Conservation (phyloP, 1,140 invertebrate genomes). For the Manduca sexta region DNA sequence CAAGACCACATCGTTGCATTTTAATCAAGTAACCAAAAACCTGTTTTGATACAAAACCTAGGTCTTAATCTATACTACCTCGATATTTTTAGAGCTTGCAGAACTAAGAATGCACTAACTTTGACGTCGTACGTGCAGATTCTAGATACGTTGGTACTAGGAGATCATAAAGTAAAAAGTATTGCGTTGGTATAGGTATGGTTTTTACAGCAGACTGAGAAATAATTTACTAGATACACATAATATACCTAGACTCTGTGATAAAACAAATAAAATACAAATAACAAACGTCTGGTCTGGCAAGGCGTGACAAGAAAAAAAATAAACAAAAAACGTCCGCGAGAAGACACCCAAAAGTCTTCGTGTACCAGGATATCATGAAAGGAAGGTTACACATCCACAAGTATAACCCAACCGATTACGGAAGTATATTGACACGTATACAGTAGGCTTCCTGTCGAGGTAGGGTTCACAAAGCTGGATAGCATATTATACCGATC, state of each 20-base stretch:
- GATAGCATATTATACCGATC: conserved; percentile 15
- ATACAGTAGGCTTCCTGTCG: not conserved
- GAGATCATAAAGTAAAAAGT: not conserved
- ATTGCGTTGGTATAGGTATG: not conserved
- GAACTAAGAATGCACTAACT: too few relatives aligned
- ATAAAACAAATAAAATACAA: too few relatives aligned
- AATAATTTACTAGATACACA: not conserved
- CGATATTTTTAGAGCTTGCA: too few relatives aligned
- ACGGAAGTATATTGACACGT: conserved; percentile 6
- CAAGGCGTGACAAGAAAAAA: conserved; percentile 12
- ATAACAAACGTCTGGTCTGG: too few relatives aligned
- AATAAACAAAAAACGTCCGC: conserved; percentile 28
- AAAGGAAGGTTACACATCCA: conserved; percentile 11
- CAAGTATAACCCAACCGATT: conserved; percentile 19
- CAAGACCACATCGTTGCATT: too few relatives aligned
- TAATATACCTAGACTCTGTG: too few relatives aligned
- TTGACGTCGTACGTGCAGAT: too few relatives aligned
- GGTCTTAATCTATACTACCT: too few relatives aligned
- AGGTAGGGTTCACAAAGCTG: conserved; percentile 8
- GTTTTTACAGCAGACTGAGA: not conserved
- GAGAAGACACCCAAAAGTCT: conserved; percentile 23
- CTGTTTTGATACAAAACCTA: too few relatives aligned
- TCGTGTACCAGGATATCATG: conserved; percentile 31
- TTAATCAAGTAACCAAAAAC: too few relatives aligned
- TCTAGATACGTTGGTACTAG: too few relatives aligned